Conservation (phyloP, 2,113 vertebrate genomes). For the Gnathonemus echidnorhynchus region DNA sequence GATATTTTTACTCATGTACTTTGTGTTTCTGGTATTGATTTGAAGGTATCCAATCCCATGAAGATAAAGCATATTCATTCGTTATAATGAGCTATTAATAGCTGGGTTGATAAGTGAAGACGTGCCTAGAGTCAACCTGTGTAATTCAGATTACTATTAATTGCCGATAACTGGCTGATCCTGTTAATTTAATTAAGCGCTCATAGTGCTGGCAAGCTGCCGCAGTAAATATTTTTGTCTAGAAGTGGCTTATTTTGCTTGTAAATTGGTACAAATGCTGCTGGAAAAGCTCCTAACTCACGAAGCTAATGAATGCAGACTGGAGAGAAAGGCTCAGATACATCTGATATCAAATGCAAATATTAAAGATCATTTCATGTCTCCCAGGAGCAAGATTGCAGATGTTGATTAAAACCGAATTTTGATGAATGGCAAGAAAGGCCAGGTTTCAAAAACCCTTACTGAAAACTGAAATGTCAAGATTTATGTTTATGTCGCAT, state of each 20-base stretch:
- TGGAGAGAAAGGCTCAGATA: constrained; percentile 9
- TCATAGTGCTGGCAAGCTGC: not conserved
- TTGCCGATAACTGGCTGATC: not conserved
- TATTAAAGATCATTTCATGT: constrained; percentile 10
- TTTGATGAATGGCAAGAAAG: constrained; percentile 26
- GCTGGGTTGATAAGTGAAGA: not conserved
- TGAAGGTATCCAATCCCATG: not conserved
- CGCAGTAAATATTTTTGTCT: not conserved
- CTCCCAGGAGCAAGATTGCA: constrained; percentile 19
- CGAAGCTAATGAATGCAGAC: not conserved
- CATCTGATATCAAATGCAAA: constrained; percentile 10
- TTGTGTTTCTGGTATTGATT: not conserved
- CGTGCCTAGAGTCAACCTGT: not conserved
- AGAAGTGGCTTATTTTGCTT: not conserved
- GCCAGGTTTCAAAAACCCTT: constrained; percentile 18
- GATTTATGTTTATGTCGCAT: constrained; percentile 22
- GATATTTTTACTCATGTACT: not conserved
- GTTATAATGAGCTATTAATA: not conserved
- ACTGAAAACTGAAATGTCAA: constrained; percentile 23
- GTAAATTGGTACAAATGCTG: not conserved
- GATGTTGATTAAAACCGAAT: constrained; percentile 11
- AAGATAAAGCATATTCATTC: not conserved
- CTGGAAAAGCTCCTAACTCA: not conserved
- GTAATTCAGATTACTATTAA: not conserved
- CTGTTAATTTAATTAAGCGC: not conserved